A percentile compares a stretch with the other conserved stretches of the same genome.
Evolutionary conservation across 2,888 invertebrate genomes (phyloP).

Genomic region (Hyposoter didymator): DNA sequence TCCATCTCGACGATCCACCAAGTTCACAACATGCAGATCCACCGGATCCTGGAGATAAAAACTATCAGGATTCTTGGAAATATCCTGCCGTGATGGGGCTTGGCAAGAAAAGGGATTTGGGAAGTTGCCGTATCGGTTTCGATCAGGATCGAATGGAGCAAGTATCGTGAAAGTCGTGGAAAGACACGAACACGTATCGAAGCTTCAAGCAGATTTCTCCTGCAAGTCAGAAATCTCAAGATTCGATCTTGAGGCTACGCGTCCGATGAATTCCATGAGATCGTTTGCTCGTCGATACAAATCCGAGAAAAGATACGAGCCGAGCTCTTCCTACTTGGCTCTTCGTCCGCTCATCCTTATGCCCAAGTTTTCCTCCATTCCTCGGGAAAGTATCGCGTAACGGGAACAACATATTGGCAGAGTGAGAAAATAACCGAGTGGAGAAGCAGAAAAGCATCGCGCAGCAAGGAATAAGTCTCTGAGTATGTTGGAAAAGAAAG

Average conservation of each 20-base stretch:
- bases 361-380: constrained; percentile 29
- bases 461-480: constrained; percentile 60
- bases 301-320: constrained; percentile 47
- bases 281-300: constrained; percentile 47
- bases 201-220: constrained; percentile 51
- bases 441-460: constrained; percentile 13
- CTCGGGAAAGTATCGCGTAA: background rate
- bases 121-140: constrained; percentile 39
- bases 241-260: constrained; percentile 37
- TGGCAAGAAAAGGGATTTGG: constrained; percentile 29
- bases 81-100: constrained; percentile 7
- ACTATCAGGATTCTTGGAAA: constrained; percentile 22
- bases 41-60: constrained; percentile 23
- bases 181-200: constrained; percentile 4
- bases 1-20: background rate
- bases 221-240: constrained; percentile 56
- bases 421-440: constrained; percentile 7
- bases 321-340: background rate
- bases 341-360: background rate
- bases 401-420: background rate
- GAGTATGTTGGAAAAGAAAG: constrained; percentile 63
- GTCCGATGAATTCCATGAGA: constrained; percentile 21
- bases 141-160: constrained; percentile 52
- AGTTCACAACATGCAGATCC: constrained; percentile 7
- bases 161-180: constrained; percentile 6